A percentile compares a stretch with the other conserved stretches of the same genome.
Conservation (phyloP, 53 echinoderm and acorn worm species). For the Echinometra lucunter region DNA sequence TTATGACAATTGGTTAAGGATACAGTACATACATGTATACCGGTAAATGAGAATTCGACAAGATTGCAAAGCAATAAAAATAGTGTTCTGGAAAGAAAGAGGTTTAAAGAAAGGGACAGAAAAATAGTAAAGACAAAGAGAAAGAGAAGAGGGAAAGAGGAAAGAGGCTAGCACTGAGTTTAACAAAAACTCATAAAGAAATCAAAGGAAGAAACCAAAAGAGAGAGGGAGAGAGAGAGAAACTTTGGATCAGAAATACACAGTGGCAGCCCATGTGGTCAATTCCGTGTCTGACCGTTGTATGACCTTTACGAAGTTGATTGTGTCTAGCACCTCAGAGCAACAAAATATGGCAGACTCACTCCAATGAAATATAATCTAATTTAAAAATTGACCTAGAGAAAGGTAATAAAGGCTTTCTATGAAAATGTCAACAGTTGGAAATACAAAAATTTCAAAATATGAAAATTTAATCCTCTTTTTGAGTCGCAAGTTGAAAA, state of each 20-base stretch:
- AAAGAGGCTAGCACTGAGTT: too few relatives aligned
- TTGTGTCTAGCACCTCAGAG: slow-evolving; percentile 34
- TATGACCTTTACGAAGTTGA: background rate
- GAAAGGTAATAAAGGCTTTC: background rate
- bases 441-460: background rate
- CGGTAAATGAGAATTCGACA: background rate
- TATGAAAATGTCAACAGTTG: background rate
- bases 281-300: background rate
- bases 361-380: slow-evolving; percentile 20
- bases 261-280: background rate
- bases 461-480: background rate
- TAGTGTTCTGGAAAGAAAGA: background rate
- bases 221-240: background rate
- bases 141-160: too few relatives aligned
- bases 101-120: too few relatives aligned
- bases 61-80: background rate
- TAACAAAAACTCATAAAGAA: too few relatives aligned
- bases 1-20: too few relatives aligned
- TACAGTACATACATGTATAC: too few relatives aligned
- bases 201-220: background rate
- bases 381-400: slow-evolving; percentile 5
- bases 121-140: background rate
- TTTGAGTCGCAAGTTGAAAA: background rate
- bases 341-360: slow-evolving; percentile 13
- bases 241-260: background rate